A percentile compares a stretch with the other conserved stretches of the same genome.
Evolutionary conservation across 2,797 vertebrate species (phyloP).

Genomic region (Kryptolebias ocellatus): DNA sequence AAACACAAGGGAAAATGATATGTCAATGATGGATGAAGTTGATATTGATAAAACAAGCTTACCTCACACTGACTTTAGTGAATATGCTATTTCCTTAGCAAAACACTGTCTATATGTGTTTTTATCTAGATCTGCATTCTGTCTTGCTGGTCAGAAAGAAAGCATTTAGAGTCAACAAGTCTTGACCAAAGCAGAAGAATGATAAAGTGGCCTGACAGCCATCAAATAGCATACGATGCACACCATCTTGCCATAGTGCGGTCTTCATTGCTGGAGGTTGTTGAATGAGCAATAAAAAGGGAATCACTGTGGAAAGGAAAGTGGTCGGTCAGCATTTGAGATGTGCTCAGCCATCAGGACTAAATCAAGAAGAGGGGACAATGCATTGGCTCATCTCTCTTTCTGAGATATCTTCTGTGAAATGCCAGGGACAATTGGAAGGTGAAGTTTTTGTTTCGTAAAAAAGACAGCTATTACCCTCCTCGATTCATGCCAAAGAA

Average conservation of each 20-base stretch:
- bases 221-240: constrained; percentile 58
- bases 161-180: constrained; percentile 41
- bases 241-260: constrained; percentile 63
- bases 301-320: constrained; percentile 62
- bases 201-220: constrained; percentile 74
- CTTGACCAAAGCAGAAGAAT: constrained; percentile 63
- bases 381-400: constrained; percentile 35
- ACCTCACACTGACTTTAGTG: constrained; percentile 26
- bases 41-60: constrained; percentile 40
- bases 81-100: constrained; percentile 30
- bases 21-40: constrained; percentile 57
- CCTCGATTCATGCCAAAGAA: constrained; percentile 3
- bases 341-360: constrained; percentile 50
- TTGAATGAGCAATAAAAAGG: constrained; percentile 70
- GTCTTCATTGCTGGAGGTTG: constrained; percentile 70
- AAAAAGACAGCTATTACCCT: constrained; percentile 37
- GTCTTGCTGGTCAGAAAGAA: constrained; percentile 47
- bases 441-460: constrained; percentile 27
- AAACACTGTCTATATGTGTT: constrained; percentile 38
- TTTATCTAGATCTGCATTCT: constrained; percentile 44
- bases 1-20: constrained; percentile 6
- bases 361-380: constrained; percentile 36
- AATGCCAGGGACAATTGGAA: constrained; percentile 15
- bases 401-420: constrained; percentile 15
- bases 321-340: constrained; percentile 66